A percentile compares a stretch with the other conserved stretches of the same genome.
These are phyloP conservation scores for Rhimphoctona megacephalus DNA, from an alignment of 2,888 invertebrate species.

Conservation along the genomic window DNA sequence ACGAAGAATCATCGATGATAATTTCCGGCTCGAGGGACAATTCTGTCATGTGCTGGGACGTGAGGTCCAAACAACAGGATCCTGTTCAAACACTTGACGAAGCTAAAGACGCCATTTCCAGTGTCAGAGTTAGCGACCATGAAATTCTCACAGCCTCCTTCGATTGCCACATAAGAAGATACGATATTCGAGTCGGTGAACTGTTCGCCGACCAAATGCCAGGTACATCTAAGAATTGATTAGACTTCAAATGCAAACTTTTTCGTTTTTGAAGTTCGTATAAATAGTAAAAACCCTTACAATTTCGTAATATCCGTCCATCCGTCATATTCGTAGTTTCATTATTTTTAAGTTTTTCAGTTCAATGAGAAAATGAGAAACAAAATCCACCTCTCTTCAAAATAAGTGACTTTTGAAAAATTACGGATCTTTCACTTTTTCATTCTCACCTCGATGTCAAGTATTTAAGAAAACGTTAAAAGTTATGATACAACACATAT, in stretches of 20 bases:
- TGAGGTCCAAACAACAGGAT: conserved; percentile 88
- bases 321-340: too few species aligned
- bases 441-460: too few species aligned
- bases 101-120: conserved; percentile 96
- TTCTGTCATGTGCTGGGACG: conserved; percentile 96
- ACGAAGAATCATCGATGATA: conserved; percentile 97
- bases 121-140: conserved; percentile 92
- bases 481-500: too few species aligned
- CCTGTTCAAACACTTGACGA: conserved; percentile 95
- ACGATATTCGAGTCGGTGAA: conserved; percentile 96
- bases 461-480: too few species aligned
- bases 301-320: too few species aligned
- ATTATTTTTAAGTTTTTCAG: too few species aligned
- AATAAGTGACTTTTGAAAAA: too few species aligned
- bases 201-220: conserved; percentile 94
- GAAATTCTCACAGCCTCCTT: conserved; percentile 96
- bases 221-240: conserved; percentile 84
- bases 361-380: too few species aligned
- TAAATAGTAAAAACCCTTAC: too few species aligned
- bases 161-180: conserved; percentile 94
- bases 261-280: background rate
- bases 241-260: background rate
- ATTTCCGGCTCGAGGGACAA: conserved; percentile 98
- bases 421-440: too few species aligned
- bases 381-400: too few species aligned